Evolutionary conservation across 2,797 vertebrate genomes (phyloP).

Genomic region (Podarcis lilfordi): DNA sequence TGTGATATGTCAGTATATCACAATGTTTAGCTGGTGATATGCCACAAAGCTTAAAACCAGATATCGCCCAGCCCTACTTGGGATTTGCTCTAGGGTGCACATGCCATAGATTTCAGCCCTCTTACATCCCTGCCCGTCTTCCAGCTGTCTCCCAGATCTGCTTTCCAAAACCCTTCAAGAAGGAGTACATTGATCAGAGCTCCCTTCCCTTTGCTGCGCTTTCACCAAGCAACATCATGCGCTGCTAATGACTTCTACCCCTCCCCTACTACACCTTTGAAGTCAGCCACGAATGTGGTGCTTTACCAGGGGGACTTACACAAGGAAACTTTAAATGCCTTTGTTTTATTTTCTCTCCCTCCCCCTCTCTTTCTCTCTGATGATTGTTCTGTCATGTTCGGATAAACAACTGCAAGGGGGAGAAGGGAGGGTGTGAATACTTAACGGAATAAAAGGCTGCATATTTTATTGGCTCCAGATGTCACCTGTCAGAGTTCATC

Average conservation of each 20-base stretch:
- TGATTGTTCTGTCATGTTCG: constrained; percentile 55
- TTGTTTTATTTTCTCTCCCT: constrained; percentile 42
- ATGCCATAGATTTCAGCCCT: neutral
- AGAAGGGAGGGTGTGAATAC: constrained; percentile 42
- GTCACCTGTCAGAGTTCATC: neutral
- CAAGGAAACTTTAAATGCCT: constrained; percentile 49
- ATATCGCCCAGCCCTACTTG: neutral
- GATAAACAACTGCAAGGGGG: constrained; percentile 43
- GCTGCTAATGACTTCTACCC: constrained; percentile 46
- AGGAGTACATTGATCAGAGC: constrained; percentile 45
- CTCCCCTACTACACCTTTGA: constrained; percentile 43
- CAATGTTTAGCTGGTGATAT: too few relatives aligned
- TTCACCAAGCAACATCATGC: constrained; percentile 20
- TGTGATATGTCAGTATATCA: too few relatives aligned
- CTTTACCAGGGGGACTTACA: constrained; percentile 32
- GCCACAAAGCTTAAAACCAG: too few relatives aligned
- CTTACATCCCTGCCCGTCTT: neutral
- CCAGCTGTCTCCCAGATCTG: constrained; percentile 15
- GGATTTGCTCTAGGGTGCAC: neutral
- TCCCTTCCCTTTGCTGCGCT: constrained; percentile 41
- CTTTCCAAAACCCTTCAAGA: constrained; percentile 47
- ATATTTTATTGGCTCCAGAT: neutral
- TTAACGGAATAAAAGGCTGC: constrained; percentile 22
- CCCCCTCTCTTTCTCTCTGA: neutral
- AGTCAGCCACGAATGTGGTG: constrained; percentile 43